Evolutionary conservation across 2,888 invertebrate genomes (phyloP), one percentile per base, ranked within the genome.

Genomic region (Cryptocephalus moraei): DNA sequence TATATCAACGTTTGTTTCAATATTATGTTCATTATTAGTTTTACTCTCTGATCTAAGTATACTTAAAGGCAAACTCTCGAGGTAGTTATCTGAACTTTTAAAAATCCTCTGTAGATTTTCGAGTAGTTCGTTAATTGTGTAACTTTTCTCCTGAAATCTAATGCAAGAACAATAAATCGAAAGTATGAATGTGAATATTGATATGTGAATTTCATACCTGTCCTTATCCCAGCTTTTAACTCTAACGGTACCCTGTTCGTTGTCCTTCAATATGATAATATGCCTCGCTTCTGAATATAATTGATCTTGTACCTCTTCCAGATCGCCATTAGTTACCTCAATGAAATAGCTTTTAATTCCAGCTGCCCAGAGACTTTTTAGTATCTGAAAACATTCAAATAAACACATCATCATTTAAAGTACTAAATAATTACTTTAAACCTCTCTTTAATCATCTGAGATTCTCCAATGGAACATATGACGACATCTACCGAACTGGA

Each of bases 21-120:
- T 58, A 44, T 52, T 56, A 43, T 51, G 56, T 13, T 64, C 62
- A 43, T 50, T 55, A 45, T 56, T 58, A 39, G 49, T 53, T 52
- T 59, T 65, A 52, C 65, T 68, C 9, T 69, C 69, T 39, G 64
- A 64, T 54, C 63, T 62, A 2, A 62, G 49, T 33, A 44, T 39
- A 34, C 45, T 49, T 34, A 49, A 49, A 36, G 13, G 43, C 14
- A 43, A 51, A 31, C 62, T 60, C 9, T 52, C 50, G 38, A 47
- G 45, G 43, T 51, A 53, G 42, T 63, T 61, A 31, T 57, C 58
- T 50, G 59, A 57, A 13, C 43, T 67, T 60, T 76, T 78, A 2
- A 80, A 65, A 49, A 80, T 77, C 55, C 80, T 80, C 56, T 82
- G 82, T 45, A 91, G 75, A 55, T 81, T 81, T 36, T 89, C 88